Conservation (phyloP, 2,888 invertebrate genomes). For the Conistra vaccinii region DNA sequence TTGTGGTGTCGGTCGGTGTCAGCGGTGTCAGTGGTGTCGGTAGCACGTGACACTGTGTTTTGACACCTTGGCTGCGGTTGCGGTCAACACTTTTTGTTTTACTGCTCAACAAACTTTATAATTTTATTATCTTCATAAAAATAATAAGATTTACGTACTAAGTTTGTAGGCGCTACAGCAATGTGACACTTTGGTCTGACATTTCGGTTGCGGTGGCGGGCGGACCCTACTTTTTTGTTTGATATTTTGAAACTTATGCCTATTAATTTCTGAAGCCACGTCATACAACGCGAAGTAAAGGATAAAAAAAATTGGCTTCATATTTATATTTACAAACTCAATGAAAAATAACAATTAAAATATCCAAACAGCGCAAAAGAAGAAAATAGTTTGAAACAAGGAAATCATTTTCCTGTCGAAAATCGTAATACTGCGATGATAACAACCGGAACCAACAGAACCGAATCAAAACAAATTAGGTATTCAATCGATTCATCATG, state of each 20-base stretch:
- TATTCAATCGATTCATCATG: constrained; percentile 42
- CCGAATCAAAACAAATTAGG: constrained; percentile 45
- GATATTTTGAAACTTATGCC: constrained; percentile 35
- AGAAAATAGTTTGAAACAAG: not conserved
- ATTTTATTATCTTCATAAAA: not conserved
- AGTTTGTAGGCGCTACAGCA: not conserved
- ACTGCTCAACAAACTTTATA: not conserved
- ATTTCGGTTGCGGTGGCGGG: constrained; percentile 32
- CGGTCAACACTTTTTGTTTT: constrained; percentile 24
- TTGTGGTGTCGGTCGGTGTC: constrained; percentile 8
- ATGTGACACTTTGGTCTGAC: constrained; percentile 13
- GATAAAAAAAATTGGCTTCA: not conserved
- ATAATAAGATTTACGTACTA: constrained; percentile 24
- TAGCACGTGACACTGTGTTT: constrained; percentile 14
- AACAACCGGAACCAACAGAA: not conserved
- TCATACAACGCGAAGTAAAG: not conserved
- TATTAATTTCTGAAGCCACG: not conserved
- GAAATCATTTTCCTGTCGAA: not conserved
- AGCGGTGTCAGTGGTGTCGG: constrained; percentile 20
- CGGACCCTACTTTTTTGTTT: constrained; percentile 41
- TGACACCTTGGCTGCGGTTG: constrained; percentile 52
- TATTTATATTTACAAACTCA: not conserved
- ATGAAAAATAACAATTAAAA: not conserved
- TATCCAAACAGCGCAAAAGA: not conserved
- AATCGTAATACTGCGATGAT: not conserved